Evolutionary conservation across 1,140 invertebrate species (phyloP).

Genomic region (Meloidogyne hapla): DNA sequence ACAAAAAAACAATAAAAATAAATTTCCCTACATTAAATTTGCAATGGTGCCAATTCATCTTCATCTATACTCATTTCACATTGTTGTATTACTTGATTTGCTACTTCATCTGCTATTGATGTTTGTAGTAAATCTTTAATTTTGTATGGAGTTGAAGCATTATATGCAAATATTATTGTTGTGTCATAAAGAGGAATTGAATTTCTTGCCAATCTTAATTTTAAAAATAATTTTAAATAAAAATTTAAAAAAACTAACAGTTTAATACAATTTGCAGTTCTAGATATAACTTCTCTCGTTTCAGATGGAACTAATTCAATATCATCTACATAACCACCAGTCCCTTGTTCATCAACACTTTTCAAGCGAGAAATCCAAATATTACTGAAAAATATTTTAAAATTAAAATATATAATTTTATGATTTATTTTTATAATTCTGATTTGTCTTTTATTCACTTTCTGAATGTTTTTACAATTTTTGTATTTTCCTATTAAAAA

Average conservation of each 20-base stretch:
- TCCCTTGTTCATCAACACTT: slow-evolving; percentile 70
- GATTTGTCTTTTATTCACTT: neutral
- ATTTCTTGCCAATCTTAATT: slow-evolving; percentile 71
- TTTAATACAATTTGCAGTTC: slow-evolving; percentile 84
- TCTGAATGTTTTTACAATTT: neutral
- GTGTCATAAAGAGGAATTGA: slow-evolving; percentile 88
- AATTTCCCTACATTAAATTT: neutral
- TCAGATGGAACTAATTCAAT: slow-evolving; percentile 66
- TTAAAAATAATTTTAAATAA: neutral
- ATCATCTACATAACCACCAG: slow-evolving; percentile 78
- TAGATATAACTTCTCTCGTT: slow-evolving; percentile 79
- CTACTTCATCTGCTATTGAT: slow-evolving; percentile 78
- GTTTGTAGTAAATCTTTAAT: slow-evolving; percentile 77
- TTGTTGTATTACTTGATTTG: slow-evolving; percentile 44
- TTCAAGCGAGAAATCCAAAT: slow-evolving; percentile 73
- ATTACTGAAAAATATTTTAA: slow-evolving; percentile 62
- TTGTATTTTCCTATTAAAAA: too few relatives aligned
- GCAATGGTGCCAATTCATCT: slow-evolving; percentile 1
- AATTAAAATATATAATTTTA: neutral
- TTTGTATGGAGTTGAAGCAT: slow-evolving; percentile 80
- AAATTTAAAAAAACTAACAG: slow-evolving; percentile 64
- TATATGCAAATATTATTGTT: slow-evolving; percentile 84
- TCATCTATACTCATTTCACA: slow-evolving; percentile 32
- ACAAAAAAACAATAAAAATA: neutral
- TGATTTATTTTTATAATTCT: neutral